Conservation (phyloP, 2,113 vertebrate species). For the Rana temporaria region DNA sequence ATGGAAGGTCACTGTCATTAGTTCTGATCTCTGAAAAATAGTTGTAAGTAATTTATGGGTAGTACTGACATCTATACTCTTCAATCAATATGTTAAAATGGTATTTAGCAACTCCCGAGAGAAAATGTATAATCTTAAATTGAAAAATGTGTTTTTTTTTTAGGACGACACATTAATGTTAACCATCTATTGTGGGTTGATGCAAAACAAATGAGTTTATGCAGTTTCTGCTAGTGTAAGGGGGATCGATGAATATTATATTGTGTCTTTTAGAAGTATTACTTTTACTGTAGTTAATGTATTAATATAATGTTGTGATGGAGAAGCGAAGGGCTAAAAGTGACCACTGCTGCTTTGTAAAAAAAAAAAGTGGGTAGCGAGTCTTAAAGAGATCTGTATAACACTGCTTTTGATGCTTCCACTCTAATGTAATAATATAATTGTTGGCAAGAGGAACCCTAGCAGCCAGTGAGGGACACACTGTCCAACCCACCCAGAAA, state of each 20-base stretch:
- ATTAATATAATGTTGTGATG: not conserved
- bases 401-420: too few relatives aligned
- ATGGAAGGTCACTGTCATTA: constrained; percentile 41
- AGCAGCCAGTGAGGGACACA: too few relatives aligned
- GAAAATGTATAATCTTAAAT: not conserved
- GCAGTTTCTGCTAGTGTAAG: not conserved
- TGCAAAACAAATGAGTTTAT: not conserved
- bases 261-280: not conserved
- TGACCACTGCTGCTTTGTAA: too few relatives aligned
- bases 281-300: not conserved
- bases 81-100: constrained; percentile 16
- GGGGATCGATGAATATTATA: not conserved
- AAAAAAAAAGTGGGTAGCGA: too few relatives aligned
- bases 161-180: not conserved
- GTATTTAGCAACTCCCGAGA: not conserved
- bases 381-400: too few relatives aligned
- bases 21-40: constrained; percentile 32
- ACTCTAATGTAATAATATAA: too few relatives aligned
- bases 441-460: too few relatives aligned
- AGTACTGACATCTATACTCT: constrained; percentile 13
- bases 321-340: too few relatives aligned
- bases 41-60: constrained; percentile 28
- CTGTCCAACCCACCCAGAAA: too few relatives aligned
- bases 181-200: not conserved
- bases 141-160: not conserved